Percentiles rank a stretch among this genome's conserved stretches.
Conservation (phyloP, 2,113 vertebrate genomes). For the Colius striatus region DNA sequence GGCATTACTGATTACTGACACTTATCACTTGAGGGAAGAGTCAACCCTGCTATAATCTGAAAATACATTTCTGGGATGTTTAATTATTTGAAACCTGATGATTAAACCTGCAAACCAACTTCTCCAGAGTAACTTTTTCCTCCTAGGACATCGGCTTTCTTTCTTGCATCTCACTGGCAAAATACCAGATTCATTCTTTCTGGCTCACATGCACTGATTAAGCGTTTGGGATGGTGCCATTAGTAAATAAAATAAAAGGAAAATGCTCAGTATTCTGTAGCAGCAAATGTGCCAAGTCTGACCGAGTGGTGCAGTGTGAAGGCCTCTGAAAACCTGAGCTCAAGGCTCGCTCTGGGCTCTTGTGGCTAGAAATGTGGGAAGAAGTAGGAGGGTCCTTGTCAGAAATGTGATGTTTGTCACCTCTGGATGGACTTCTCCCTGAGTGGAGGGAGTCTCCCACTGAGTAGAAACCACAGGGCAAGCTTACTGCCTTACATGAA, state of each 20-base stretch:
- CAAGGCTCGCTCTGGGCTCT: background rate
- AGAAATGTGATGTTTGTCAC: background rate
- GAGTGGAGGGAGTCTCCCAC: background rate
- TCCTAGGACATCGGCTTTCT: slow-evolving; percentile 7
- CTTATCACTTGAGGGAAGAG: background rate
- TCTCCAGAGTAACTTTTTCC: background rate
- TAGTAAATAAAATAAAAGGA: background rate
- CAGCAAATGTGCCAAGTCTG: background rate
- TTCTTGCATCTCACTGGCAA: background rate
- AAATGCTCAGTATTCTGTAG: background rate
- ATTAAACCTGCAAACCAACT: background rate
- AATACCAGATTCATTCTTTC: background rate
- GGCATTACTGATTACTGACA: background rate
- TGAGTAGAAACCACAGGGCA: background rate
- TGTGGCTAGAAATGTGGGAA: background rate
- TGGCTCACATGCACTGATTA: slow-evolving; percentile 10
- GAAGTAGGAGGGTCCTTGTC: background rate
- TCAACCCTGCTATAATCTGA: background rate
- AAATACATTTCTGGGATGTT: background rate
- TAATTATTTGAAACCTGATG: slow-evolving; percentile 7
- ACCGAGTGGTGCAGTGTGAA: background rate
- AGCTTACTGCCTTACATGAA: background rate
- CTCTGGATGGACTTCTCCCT: background rate
- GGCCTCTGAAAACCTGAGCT: background rate
- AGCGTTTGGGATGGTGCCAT: background rate